A percentile compares a stretch with the other conserved stretches of the same genome.
Conservation (phyloP, 2,113 vertebrate species). For the Oenanthe melanoleuca region DNA sequence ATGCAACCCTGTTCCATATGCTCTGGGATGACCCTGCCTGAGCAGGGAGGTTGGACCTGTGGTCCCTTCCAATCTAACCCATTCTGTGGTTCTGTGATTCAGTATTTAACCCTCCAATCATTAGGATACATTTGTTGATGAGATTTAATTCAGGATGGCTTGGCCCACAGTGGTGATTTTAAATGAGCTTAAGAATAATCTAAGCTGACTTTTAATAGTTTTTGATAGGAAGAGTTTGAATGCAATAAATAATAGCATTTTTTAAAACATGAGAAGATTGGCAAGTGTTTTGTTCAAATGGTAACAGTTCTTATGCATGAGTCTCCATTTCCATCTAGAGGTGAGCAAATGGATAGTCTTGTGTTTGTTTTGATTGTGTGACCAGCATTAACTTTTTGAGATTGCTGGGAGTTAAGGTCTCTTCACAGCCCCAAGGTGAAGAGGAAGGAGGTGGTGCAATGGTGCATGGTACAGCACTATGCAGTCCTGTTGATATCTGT, state of each 20-base stretch:
- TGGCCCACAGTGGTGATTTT: background rate
- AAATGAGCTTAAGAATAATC: background rate
- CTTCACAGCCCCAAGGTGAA: background rate
- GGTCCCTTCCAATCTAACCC: background rate
- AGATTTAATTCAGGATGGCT: background rate
- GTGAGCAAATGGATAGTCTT: background rate
- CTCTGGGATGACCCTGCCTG: background rate
- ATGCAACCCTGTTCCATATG: background rate
- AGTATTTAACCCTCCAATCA: background rate
- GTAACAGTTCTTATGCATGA: background rate
- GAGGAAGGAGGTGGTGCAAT: background rate
- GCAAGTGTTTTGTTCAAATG: background rate
- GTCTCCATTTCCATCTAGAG: background rate
- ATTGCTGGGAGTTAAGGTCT: background rate
- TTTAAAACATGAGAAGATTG: background rate
- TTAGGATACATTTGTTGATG: background rate
- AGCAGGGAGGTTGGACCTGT: background rate
- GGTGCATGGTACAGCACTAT: background rate
- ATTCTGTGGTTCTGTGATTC: background rate
- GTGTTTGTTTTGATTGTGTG: background rate
- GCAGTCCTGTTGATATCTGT: background rate
- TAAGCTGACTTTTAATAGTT: background rate
- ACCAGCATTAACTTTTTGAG: background rate
- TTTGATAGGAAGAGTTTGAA: background rate
- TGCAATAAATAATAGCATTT: background rate